Evolutionary conservation across 1,140 invertebrate species (phyloP).

Genomic region (Tetramorium simillimum): DNA sequence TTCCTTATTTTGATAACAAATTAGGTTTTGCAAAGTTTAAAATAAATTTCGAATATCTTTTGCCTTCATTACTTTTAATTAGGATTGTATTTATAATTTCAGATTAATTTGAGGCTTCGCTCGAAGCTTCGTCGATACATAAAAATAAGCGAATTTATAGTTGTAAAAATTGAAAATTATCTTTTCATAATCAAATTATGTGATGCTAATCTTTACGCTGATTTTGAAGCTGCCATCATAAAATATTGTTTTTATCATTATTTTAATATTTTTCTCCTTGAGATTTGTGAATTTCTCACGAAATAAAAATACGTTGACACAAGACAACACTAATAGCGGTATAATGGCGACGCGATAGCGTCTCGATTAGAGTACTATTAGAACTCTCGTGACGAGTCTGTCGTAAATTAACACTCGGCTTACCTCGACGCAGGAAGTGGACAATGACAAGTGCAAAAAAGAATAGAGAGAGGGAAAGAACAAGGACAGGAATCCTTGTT

Average conservation of each 20-base stretch:
- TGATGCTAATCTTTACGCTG: not conserved
- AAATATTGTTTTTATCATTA: not conserved
- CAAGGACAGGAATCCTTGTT: constrained; percentile 22
- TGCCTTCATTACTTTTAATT: not conserved
- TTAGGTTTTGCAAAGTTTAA: not conserved
- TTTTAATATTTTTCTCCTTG: not conserved
- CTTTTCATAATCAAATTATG: not conserved
- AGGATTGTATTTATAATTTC: not conserved
- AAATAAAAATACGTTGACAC: constrained; percentile 10
- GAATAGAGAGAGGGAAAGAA: not conserved
- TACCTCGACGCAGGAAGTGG: constrained; percentile 32
- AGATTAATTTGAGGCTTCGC: not conserved
- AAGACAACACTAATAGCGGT: not conserved
- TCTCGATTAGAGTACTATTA: constrained; percentile 25
- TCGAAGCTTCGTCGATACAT: not conserved
- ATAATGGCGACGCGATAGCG: constrained; percentile 17
- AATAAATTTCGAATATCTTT: not conserved
- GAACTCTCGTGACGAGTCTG: constrained; percentile 26
- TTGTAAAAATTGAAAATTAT: not conserved
- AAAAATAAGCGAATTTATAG: not conserved
- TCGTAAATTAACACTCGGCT: constrained; percentile 49
- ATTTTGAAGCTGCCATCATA: not conserved
- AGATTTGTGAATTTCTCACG: constrained; percentile 18
- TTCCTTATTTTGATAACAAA: not conserved
- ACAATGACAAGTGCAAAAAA: constrained; percentile 28